These are phyloP conservation scores for Prochilodus magdalenae DNA, from an alignment of 2,113 vertebrate genomes.

Conservation along the genomic window DNA sequence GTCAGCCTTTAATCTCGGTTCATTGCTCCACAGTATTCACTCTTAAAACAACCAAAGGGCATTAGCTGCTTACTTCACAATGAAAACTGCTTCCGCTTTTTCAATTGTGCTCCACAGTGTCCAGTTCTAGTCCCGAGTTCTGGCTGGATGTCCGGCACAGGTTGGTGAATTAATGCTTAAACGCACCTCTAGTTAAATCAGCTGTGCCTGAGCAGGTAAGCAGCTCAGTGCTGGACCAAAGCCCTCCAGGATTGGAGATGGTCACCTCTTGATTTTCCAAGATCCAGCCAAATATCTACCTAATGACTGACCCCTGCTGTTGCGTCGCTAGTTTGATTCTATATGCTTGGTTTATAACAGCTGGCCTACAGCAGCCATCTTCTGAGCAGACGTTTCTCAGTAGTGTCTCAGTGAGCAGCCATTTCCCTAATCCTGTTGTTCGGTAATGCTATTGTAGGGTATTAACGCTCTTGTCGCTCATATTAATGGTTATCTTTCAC, in stretches of 20 bases:
- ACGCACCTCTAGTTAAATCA: too few species aligned
- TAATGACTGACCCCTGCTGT: background rate
- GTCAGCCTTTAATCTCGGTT: constrained; percentile 58
- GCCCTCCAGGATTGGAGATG: background rate
- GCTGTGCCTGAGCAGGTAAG: background rate
- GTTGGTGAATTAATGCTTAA: background rate
- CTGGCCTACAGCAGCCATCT: too few species aligned
- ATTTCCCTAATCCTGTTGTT: constrained; percentile 8
- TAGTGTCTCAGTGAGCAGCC: background rate
- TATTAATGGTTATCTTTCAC: background rate
- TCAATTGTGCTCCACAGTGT: constrained; percentile 28
- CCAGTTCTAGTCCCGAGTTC: background rate
- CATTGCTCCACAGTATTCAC: constrained; percentile 25
- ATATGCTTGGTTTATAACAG: background rate
- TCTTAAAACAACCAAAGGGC: constrained; percentile 52
- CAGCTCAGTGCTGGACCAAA: background rate
- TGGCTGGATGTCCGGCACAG: background rate
- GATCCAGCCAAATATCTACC: background rate
- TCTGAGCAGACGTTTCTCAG: constrained; percentile 1
- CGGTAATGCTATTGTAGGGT: constrained; percentile 13
- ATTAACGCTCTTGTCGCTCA: constrained; percentile 19
- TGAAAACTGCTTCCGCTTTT: background rate
- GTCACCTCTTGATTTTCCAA: background rate
- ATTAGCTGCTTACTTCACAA: constrained; percentile 27
- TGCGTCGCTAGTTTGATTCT: too few species aligned